phyloP scores from a whole-genome alignment of 2,888 invertebrate genomes.

The Sinopyrophorus schimmeli region DNA sequence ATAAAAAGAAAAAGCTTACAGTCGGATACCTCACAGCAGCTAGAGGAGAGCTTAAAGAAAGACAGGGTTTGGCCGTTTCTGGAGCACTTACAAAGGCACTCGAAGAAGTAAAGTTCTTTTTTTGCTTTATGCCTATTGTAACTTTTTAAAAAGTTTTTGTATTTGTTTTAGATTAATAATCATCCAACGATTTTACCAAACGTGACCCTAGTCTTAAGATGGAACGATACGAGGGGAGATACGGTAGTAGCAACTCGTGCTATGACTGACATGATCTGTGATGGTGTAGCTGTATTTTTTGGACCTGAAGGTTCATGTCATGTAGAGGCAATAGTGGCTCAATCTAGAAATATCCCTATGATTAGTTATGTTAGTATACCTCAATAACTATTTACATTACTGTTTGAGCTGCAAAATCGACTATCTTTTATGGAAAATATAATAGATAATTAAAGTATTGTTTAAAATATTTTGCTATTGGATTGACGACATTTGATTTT shows the following conservation, averaged over 20 bases:
- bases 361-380: constrained; percentile 85
- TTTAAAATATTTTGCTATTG: no score
- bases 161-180: constrained; percentile 68
- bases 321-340: constrained; percentile 93
- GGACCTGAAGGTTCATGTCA: constrained; percentile 94
- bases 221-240: constrained; percentile 86
- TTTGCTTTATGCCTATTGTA: background rate
- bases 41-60: constrained; percentile 69
- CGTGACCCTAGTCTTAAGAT: constrained; percentile 71
- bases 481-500: no score
- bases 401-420: no score
- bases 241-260: constrained; percentile 80
- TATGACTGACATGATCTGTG: constrained; percentile 89
- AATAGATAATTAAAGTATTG: no score
- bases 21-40: constrained; percentile 86
- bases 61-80: constrained; percentile 85
- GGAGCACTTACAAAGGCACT: constrained; percentile 91
- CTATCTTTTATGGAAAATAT: no score
- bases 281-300: constrained; percentile 88
- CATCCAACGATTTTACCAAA: constrained; percentile 71
- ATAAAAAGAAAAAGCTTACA: constrained; percentile 66
- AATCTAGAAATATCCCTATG: constrained; percentile 94
- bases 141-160: background rate
- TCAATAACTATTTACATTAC: no score
- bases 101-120: constrained; percentile 69